Conservation (phyloP, 2,113 vertebrate species). For the Pteropus alecto region DNA sequence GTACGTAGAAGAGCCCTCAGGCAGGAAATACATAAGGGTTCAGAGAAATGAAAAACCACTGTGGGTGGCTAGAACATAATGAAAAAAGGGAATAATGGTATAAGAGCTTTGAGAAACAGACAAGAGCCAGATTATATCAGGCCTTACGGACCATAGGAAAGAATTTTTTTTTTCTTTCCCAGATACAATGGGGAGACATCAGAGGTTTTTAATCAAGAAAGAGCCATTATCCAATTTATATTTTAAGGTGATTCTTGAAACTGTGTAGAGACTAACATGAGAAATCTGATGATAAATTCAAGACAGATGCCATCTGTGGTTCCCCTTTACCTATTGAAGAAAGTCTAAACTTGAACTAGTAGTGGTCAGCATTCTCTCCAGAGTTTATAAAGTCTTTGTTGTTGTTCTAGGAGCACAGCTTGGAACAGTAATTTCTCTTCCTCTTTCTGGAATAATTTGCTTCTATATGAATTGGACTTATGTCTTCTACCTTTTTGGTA, state of each 20-base stretch:
- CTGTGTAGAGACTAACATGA: neutral
- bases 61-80: neutral
- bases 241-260: neutral
- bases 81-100: neutral
- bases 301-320: neutral
- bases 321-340: neutral
- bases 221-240: neutral
- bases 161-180: neutral
- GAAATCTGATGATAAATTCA: neutral
- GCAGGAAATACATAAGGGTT: neutral
- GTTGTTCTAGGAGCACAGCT: constrained; percentile 91
- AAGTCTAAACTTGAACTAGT: neutral
- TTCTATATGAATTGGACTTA: constrained; percentile 96
- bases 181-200: neutral
- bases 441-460: constrained; percentile 94
- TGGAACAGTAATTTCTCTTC: constrained; percentile 95
- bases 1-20: neutral
- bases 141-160: neutral
- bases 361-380: neutral
- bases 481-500: constrained; percentile 98
- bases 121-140: neutral
- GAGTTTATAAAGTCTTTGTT: neutral
- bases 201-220: neutral
- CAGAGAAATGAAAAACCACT: neutral
- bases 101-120: neutral